Evolutionary conservation across 2,797 vertebrate genomes (phyloP).

Genomic region (Thripadectes ignobilis): DNA sequence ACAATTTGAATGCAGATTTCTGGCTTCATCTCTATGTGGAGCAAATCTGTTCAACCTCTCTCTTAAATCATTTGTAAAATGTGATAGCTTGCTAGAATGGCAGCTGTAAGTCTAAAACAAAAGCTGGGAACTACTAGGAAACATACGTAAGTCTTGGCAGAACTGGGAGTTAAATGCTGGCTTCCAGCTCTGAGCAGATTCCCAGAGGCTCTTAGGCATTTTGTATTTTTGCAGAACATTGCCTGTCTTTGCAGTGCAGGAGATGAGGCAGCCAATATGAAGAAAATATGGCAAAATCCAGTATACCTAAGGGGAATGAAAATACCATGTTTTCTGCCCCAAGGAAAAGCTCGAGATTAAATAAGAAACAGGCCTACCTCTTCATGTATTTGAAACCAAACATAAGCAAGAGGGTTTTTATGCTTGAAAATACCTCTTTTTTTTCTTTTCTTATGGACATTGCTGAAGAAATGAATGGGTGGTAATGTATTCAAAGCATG

Average conservation of each 20-base stretch:
- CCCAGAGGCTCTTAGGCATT: neutral
- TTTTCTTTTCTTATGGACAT: neutral
- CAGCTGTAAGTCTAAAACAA: neutral
- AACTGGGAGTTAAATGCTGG: neutral
- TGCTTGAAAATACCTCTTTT: neutral
- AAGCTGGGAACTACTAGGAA: neutral
- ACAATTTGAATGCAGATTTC: neutral
- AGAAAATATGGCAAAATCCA: neutral
- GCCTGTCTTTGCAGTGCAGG: neutral
- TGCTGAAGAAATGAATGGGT: neutral
- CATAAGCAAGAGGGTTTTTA: neutral
- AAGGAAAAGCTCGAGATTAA: constrained; percentile 18
- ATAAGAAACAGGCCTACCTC: neutral
- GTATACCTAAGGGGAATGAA: neutral
- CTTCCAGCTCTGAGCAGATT: neutral
- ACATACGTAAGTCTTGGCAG: neutral
- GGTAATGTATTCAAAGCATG: constrained; percentile 21
- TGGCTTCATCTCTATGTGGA: neutral
- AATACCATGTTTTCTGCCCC: constrained; percentile 12
- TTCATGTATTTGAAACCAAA: constrained; percentile 4
- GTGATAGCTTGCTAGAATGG: neutral
- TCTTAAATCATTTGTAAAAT: neutral
- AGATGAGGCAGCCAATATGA: neutral
- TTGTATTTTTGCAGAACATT: constrained; percentile 11
- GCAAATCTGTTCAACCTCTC: neutral